A percentile compares a stretch with the other conserved stretches of the same genome.
Conservation (phyloP, 2,888 invertebrate species). For the Parnassius smintheus region DNA sequence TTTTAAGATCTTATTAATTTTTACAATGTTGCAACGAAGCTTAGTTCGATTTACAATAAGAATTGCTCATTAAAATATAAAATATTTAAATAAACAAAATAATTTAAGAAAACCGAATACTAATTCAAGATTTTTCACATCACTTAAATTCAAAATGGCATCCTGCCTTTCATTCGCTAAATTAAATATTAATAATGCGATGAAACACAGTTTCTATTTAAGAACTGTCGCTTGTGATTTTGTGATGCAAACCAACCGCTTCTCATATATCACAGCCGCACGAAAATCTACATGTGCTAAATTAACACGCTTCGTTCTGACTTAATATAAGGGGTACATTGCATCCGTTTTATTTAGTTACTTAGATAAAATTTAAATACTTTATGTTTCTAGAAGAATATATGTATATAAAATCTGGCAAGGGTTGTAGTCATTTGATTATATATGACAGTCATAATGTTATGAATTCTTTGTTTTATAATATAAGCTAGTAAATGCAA, state of each 20-base stretch:
- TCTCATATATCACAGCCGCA: constrained; percentile 21
- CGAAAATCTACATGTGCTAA: constrained; percentile 14
- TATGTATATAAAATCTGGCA: no score
- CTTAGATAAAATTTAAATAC: no score
- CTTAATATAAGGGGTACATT: constrained; percentile 11
- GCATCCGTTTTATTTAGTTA: constrained; percentile 12
- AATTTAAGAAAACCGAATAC: no score
- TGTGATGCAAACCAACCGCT: constrained; percentile 23
- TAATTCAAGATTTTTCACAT: neutral
- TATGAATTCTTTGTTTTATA: no score
- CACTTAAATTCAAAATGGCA: constrained; percentile 9
- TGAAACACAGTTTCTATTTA: constrained; percentile 18
- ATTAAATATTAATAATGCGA: constrained; percentile 22
- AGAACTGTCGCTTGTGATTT: constrained; percentile 23
- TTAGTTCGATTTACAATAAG: no score
- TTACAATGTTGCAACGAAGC: neutral
- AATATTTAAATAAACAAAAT: no score
- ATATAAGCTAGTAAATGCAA: no score
- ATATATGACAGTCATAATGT: no score
- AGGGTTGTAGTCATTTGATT: no score
- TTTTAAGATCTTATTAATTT: constrained; percentile 10
- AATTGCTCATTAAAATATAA: no score
- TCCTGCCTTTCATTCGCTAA: constrained; percentile 10
- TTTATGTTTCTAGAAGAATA: no score
- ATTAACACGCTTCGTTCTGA: constrained; percentile 9